Base-by-base conservation (phyloP, 2,888 invertebrate genomes). In the Drosophila lacicola region DNA sequence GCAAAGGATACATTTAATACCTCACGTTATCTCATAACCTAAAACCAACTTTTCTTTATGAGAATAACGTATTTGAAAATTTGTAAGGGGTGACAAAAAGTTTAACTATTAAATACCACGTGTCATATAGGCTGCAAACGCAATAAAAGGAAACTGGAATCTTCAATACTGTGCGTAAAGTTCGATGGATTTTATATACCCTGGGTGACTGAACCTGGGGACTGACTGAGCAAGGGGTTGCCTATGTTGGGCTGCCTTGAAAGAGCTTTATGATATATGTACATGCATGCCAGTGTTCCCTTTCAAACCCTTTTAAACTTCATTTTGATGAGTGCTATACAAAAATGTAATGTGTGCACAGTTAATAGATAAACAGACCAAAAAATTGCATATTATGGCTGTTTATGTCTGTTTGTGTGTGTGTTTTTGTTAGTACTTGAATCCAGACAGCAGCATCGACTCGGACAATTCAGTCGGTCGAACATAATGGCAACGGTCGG, bases 401-500 rank as follows among this genome's bases (percentile, higher is more conserved):
- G 13, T 44, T 29, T 53, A 14, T 17, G 21, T 41, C 25, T 45
- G 17, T 54, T 17, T 56, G 19, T 29, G 13, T 51, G 14, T 63
- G 39, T 29, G 9, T 14, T 37, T 29, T 8, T 13, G 36, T 36
- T 37, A 33, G 61, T 34, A 41, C 45, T 67, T 57, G 56, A 60
- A 33, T 29, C 39, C 56, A 54, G 67, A 71, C 56, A 67, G 36
- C 55, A 60, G 44, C 51, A 42, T 14, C 44, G 60, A 57, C 36
- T 62, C 51, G 78, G 74, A 55, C 69, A 68, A 77, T 67, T 63
- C 87, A 80, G 60, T 70, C 46, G 71, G 74, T 54, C 71, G 72
- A 49, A 61, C 57, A 74, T 83, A 82, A 82, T 80, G 71, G 55
- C 55, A 74, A 63, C 50, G 56, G 80, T 66, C 68, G 54, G 73